These are phyloP conservation scores for Falco rusticolus DNA, from an alignment of 2,797 vertebrate genomes.

Conservation along the genomic window DNA sequence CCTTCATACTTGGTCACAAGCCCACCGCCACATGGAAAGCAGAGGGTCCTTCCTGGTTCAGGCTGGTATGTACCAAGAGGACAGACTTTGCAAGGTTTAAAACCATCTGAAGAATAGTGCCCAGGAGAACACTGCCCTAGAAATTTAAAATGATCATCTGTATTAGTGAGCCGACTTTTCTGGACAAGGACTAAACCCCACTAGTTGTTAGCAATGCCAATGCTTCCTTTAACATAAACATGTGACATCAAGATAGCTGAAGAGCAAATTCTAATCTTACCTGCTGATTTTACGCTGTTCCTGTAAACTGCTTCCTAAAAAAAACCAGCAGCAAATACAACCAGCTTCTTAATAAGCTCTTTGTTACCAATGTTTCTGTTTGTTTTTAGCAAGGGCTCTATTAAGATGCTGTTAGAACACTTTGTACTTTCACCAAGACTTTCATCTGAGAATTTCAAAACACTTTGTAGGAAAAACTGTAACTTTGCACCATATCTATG, in stretches of 20 bases:
- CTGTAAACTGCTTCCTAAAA: background rate
- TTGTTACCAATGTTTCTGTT: background rate
- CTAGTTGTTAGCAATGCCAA: background rate
- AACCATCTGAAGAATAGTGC: slow-evolving; percentile 89
- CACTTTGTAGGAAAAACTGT: background rate
- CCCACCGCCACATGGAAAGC: slow-evolving; percentile 92
- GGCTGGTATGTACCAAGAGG: slow-evolving; percentile 88
- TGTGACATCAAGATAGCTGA: background rate
- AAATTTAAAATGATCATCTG: slow-evolving; percentile 26
- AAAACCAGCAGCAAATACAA: background rate
- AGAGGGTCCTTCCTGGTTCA: slow-evolving; percentile 89
- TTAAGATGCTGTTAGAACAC: background rate
- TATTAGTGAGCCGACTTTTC: background rate
- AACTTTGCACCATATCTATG: background rate
- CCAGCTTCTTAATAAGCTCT: background rate
- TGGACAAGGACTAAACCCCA: background rate
- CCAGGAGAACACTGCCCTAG: slow-evolving; percentile 93
- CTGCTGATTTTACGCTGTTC: background rate
- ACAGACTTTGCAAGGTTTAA: slow-evolving; percentile 89
- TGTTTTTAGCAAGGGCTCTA: background rate
- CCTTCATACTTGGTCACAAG: slow-evolving; percentile 90
- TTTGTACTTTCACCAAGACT: background rate
- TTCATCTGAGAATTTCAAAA: background rate
- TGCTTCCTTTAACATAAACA: background rate
- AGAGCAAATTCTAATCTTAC: background rate